Percentiles rank a stretch among this genome's conserved stretches.
These are phyloP conservation scores for Mesorhabditis belari DNA, from an alignment of 2,888 invertebrate genomes.

Conservation along the genomic window DNA sequence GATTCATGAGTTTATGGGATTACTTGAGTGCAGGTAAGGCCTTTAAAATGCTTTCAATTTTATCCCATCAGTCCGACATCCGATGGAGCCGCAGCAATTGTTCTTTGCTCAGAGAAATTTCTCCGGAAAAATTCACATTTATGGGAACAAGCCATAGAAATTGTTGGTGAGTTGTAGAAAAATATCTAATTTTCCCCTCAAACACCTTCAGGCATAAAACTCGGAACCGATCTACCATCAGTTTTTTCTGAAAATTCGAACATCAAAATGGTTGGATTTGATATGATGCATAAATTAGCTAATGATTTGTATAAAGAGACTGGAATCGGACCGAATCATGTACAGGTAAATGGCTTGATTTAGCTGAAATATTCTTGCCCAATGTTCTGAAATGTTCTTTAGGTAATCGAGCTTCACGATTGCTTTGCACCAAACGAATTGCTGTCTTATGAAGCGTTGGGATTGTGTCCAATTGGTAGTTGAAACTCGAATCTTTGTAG, in stretches of 20 bases:
- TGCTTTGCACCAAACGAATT: conserved; percentile 96
- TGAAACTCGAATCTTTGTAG: background rate
- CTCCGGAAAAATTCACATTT: conserved; percentile 70
- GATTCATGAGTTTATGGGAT: conserved; percentile 84
- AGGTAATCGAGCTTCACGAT: conserved; percentile 80
- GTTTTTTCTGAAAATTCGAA: conserved; percentile 73
- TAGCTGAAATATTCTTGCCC: background rate
- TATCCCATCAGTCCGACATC: conserved; percentile 71
- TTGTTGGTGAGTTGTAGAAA: conserved; percentile 62
- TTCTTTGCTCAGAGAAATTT: conserved; percentile 83
- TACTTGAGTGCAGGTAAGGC: conserved; percentile 82
- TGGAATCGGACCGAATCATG: conserved; percentile 56
- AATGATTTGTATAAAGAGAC: conserved; percentile 70
- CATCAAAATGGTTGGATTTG: conserved; percentile 62
- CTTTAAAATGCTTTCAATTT: background rate
- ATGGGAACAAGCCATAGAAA: conserved; percentile 84
- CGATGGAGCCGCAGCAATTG: conserved; percentile 90
- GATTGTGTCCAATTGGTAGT: conserved; percentile 67
- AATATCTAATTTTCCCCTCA: background rate
- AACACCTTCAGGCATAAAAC: conserved; percentile 69
- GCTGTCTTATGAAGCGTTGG: conserved; percentile 91
- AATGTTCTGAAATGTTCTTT: background rate
- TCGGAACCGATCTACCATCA: conserved; percentile 82
- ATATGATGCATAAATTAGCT: conserved; percentile 56
- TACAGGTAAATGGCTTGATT: conserved; percentile 41